Percentiles rank a stretch among this genome's conserved stretches.
Evolutionary conservation across 2,113 vertebrate genomes (phyloP).

Genomic region (Forbesichthys agassizii): DNA sequence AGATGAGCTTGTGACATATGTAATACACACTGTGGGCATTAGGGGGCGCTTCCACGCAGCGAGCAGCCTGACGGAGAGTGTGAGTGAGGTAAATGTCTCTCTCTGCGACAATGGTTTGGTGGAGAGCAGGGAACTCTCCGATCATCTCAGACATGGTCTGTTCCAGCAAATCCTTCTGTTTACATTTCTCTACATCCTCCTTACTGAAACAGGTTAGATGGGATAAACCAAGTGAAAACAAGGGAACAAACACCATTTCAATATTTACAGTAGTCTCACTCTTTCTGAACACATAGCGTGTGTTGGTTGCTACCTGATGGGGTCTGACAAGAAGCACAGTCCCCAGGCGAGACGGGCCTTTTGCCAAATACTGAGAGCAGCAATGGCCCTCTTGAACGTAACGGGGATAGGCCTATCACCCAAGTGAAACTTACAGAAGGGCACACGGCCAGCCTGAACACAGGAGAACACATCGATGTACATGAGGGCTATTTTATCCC

Average conservation of each 20-base stretch:
- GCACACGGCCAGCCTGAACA: slow-evolving; percentile 90
- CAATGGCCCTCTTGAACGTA: slow-evolving; percentile 96
- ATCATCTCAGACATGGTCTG: slow-evolving; percentile 99
- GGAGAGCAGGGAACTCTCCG: slow-evolving; percentile 96
- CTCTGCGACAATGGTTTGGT: slow-evolving; percentile 96
- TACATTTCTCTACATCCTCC: slow-evolving; percentile 98
- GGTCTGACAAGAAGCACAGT: slow-evolving; percentile 95
- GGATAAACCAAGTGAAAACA: not conserved
- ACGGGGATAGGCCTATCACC: slow-evolving; percentile 96
- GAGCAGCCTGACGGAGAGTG: slow-evolving; percentile 93
- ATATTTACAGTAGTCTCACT: no score
- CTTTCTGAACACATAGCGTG: no score
- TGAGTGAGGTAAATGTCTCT: slow-evolving; percentile 96
- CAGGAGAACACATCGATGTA: not conserved
- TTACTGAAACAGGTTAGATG: slow-evolving; percentile 78
- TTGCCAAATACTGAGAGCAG: slow-evolving; percentile 96
- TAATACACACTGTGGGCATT: slow-evolving; percentile 73
- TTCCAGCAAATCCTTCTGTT: slow-evolving; percentile 97
- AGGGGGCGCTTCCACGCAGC: slow-evolving; percentile 88
- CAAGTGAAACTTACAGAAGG: slow-evolving; percentile 98
- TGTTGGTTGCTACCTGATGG: slow-evolving; percentile 86
- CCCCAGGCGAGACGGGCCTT: slow-evolving; percentile 96
- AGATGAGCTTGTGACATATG: not conserved
- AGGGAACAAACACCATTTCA: no score
- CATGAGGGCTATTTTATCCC: no score